phyloP scores from a whole-genome alignment of 2,113 vertebrate genomes.

The Oenanthe melanoleuca region DNA sequence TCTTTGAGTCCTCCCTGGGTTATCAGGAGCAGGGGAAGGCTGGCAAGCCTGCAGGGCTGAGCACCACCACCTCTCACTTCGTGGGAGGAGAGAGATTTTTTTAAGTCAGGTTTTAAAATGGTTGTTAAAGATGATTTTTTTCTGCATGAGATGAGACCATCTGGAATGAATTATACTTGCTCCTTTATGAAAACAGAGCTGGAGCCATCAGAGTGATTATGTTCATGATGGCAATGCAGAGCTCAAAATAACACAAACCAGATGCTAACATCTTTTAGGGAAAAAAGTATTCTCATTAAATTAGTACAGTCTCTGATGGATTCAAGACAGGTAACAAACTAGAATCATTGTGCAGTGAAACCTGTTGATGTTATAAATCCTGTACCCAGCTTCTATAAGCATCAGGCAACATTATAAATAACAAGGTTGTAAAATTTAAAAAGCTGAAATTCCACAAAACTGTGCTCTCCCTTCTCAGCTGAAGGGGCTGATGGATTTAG shows the following conservation, averaged over 20 bases:
- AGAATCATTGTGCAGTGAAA: neutral
- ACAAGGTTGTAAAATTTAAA: neutral
- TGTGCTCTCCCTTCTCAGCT: neutral
- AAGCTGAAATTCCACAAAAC: neutral
- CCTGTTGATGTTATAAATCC: neutral
- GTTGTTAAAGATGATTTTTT: conserved; percentile 47
- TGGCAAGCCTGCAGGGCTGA: neutral
- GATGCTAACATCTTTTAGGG: conserved; percentile 56
- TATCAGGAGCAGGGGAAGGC: neutral
- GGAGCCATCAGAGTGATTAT: conserved; percentile 63
- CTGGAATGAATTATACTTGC: conserved; percentile 69
- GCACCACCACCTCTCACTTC: neutral
- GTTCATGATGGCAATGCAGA: conserved; percentile 54
- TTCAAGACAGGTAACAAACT: conserved; percentile 26
- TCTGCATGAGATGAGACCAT: conserved; percentile 59
- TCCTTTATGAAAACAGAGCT: conserved; percentile 62
- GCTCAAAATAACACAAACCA: conserved; percentile 68
- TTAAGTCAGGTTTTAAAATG: conserved; percentile 56
- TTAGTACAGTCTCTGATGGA: conserved; percentile 6
- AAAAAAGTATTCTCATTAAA: conserved; percentile 39
- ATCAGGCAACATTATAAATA: neutral
- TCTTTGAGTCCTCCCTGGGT: neutral
- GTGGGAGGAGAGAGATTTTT: neutral
- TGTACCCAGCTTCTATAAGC: neutral
- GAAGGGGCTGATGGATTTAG: neutral